Base-by-base conservation (phyloP, 2,113 vertebrate species). In the Sebastes schlegelii region DNA sequence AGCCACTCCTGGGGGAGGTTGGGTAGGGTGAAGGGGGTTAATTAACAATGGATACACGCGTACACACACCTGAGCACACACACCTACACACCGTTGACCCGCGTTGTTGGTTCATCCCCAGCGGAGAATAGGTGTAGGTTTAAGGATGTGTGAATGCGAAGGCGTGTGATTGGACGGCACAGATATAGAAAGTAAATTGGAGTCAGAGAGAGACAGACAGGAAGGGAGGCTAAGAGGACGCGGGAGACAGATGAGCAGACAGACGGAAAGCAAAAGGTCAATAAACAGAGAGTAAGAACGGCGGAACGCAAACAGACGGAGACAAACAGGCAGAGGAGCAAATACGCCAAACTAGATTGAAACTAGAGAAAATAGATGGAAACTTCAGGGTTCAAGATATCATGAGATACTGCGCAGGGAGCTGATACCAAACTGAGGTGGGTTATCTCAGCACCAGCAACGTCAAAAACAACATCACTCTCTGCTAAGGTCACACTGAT, bases 21-120 rank as follows among this genome's bases (percentile, higher is more conserved):
- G 70, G 83, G 52, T 54, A 83, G 64, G 90, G 91, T 89, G 86
- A 91, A 45, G 54, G 85, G 88, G 94, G 94, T 94, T 95, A 95
- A 95, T 95, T 94, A 93, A 94, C 86, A 90, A 67, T 42, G 63
- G 77, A 80, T 79, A 83, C 90, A 86, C 77, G 83, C 51, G 69
- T 46, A 88, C 71, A 80, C 71, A 80, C 79, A 86, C 77, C 71
- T 55, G 68, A 26, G 61, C 74, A 68, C 83, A 84, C 57, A 6
- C 77, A 71, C 26, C 46, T 17, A 71, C 65, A 83, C 80, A 74
- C 17, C 19, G 49, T 1, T 61, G 60, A 73, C 51, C 76, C 60
- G 82, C 76, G 75, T 26, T 70, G 80, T 82, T 23, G 73, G 45
- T 78, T 75, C 60, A 73, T 84, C 74, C 85, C 77, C 66, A 26